A percentile compares a stretch with the other conserved stretches of the same genome.
phyloP scores from a whole-genome alignment of 2,888 invertebrate species.

The Ochlodes sylvanus region DNA sequence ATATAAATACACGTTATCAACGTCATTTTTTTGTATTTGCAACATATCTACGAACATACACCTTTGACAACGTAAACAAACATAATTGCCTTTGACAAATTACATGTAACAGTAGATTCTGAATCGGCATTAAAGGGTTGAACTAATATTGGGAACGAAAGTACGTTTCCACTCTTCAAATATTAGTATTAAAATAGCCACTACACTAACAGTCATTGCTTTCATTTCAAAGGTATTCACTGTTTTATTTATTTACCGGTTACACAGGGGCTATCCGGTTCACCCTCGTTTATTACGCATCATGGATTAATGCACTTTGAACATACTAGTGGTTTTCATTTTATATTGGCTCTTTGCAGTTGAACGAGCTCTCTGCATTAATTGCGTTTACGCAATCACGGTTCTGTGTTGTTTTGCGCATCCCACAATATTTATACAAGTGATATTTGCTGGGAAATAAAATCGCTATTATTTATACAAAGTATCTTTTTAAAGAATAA shows the following conservation, averaged over 20 bases:
- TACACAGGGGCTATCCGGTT: neutral
- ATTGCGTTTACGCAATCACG: conserved; percentile 52
- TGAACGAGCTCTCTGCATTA: conserved; percentile 53
- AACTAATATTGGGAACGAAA: too few relatives aligned
- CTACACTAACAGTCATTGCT: conserved; percentile 10
- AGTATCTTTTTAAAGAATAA: too few relatives aligned
- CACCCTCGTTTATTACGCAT: conserved; percentile 12
- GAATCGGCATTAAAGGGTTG: neutral
- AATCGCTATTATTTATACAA: neutral
- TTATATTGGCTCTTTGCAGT: conserved; percentile 55
- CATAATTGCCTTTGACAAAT: too few relatives aligned
- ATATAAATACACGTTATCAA: too few relatives aligned
- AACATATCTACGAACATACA: too few relatives aligned
- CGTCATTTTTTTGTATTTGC: too few relatives aligned
- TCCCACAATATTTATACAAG: conserved; percentile 40
- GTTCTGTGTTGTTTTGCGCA: conserved; percentile 43
- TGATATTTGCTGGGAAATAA: conserved; percentile 26
- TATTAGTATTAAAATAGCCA: conserved; percentile 16
- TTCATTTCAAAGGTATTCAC: conserved; percentile 15
- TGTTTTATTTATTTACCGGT: conserved; percentile 7
- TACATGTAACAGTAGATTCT: too few relatives aligned
- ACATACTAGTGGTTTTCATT: conserved; percentile 59
- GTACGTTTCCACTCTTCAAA: conserved; percentile 15
- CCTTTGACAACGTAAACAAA: too few relatives aligned
- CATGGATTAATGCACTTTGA: conserved; percentile 39